Conservation (phyloP, 2,797 vertebrate genomes). For the Microctenopoma steveboyesi region DNA sequence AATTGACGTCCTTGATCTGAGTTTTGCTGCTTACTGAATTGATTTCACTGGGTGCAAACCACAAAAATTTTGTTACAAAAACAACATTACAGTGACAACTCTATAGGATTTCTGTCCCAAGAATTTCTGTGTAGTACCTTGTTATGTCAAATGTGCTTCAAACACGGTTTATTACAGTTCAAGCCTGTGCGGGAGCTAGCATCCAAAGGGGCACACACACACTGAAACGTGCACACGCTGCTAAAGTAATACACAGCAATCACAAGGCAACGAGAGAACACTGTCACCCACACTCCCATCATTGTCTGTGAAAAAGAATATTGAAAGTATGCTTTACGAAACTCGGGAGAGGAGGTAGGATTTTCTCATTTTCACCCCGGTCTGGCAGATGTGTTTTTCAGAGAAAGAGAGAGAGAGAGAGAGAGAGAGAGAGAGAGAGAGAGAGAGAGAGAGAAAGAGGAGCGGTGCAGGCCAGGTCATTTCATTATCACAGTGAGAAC, state of each 20-base stretch:
- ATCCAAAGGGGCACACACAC: constrained; percentile 19
- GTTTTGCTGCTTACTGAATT: constrained; percentile 68
- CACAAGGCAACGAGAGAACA: constrained; percentile 34
- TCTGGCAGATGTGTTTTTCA: constrained; percentile 77
- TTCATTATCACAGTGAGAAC: constrained; percentile 83
- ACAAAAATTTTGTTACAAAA: constrained; percentile 60
- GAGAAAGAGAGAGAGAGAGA: constrained; percentile 32
- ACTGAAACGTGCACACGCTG: constrained; percentile 22
- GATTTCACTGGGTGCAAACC: constrained; percentile 57
- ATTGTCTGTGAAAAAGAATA: constrained; percentile 69
- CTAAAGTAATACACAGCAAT: constrained; percentile 31
- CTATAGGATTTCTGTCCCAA: constrained; percentile 54
- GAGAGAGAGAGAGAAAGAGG: constrained; percentile 48
- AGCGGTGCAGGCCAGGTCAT: constrained; percentile 78
- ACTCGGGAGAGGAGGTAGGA: constrained; percentile 72
- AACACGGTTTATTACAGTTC: constrained; percentile 65
- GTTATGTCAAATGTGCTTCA: constrained; percentile 68
- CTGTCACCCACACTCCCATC: constrained; percentile 56
- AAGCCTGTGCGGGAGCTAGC: constrained; percentile 13
- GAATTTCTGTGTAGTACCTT: constrained; percentile 52
- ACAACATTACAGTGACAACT: constrained; percentile 62
- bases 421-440: constrained; percentile 28
- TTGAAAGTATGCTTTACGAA: constrained; percentile 77
- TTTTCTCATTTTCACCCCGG: constrained; percentile 80
- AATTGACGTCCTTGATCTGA: constrained; percentile 68